These are phyloP conservation scores for Brachionus rotundiformis DNA, from an alignment of 1,140 invertebrate species.

Conservation along the genomic window DNA sequence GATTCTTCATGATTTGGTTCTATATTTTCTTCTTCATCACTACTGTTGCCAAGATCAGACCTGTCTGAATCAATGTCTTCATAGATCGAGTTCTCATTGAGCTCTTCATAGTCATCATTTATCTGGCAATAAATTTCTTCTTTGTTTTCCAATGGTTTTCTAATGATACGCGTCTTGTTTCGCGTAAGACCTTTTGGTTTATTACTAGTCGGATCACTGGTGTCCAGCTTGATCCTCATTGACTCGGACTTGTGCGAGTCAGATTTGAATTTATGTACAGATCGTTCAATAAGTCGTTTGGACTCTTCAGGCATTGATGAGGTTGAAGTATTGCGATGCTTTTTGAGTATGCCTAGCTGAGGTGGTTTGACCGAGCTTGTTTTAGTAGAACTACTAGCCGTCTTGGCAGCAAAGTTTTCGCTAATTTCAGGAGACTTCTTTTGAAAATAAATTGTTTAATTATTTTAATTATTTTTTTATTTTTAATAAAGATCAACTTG, in stretches of 20 bases:
- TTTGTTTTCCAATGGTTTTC: background rate
- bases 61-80: constrained; percentile 6
- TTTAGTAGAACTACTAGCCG: background rate
- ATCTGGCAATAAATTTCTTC: constrained; percentile 44
- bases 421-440: background rate
- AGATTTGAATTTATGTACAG: background rate
- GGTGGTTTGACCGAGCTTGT: background rate
- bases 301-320: constrained; percentile 19
- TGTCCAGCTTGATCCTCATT: background rate
- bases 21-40: constrained; percentile 16
- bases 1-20: background rate
- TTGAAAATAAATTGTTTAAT: background rate
- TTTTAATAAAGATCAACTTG: background rate
- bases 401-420: background rate
- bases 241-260: background rate
- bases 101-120: constrained; percentile 23
- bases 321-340: background rate
- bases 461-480: background rate
- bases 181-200: constrained; percentile 4
- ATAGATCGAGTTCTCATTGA: constrained; percentile 19
- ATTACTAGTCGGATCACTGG: background rate
- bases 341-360: background rate
- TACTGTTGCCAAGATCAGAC: background rate
- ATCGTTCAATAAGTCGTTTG: background rate
- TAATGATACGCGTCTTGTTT: background rate